Percentiles rank a stretch among this genome's conserved stretches.
phyloP scores from a whole-genome alignment of 2,113 vertebrate species.

The Parotia lawesii region DNA sequence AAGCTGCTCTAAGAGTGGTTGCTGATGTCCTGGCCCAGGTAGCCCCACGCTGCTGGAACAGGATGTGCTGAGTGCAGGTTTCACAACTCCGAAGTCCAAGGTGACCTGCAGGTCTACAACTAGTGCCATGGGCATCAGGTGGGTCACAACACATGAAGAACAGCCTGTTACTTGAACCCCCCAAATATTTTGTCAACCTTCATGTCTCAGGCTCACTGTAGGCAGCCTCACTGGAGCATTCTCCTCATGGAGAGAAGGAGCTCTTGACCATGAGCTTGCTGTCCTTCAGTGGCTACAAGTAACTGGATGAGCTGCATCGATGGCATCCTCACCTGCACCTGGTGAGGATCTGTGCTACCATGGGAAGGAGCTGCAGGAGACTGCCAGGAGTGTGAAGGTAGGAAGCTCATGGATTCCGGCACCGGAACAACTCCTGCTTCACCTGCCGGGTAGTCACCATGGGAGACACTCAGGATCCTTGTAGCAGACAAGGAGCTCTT shows the following conservation, averaged over 20 bases:
- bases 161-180: not conserved
- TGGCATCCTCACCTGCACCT: not conserved
- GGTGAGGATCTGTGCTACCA: not conserved
- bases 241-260: not conserved
- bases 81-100: not conserved
- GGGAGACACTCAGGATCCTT: not conserved
- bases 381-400: not conserved
- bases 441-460: fast-evolving
- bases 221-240: not conserved
- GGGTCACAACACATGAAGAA: fast-evolving
- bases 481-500: not conserved
- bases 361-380: not conserved
- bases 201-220: not conserved
- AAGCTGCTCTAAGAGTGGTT: not conserved
- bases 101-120: not conserved
- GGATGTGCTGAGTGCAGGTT: not conserved
- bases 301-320: not conserved
- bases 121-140: not conserved
- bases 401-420: not conserved
- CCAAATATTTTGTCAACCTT: not conserved
- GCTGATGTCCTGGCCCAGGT: not conserved
- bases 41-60: not conserved
- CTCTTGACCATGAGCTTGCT: not conserved
- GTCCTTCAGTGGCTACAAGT: not conserved
- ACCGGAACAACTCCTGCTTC: not conserved